phyloP scores from a whole-genome alignment of 1,140 invertebrate species.

The Littorina saxatilis region DNA sequence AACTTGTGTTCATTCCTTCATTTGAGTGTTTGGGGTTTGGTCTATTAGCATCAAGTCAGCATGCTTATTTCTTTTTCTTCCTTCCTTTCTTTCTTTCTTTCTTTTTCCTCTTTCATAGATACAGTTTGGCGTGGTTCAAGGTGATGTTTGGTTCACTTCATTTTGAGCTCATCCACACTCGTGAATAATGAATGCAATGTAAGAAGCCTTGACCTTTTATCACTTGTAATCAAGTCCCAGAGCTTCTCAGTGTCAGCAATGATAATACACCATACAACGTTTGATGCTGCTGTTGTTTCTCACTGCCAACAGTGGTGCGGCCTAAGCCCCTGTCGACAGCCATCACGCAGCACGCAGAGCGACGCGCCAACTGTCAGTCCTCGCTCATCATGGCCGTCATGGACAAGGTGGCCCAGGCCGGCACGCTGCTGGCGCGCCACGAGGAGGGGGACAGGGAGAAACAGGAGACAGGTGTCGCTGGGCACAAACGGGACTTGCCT shows the following conservation, averaged over 20 bases:
- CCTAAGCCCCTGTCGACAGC: conserved; percentile 73
- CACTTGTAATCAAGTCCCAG: too few species aligned
- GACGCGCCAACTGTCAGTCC: conserved; percentile 62
- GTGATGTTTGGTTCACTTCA: too few species aligned
- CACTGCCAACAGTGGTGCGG: conserved; percentile 52
- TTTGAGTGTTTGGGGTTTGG: conserved; percentile 41
- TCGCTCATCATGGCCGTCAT: conserved; percentile 66
- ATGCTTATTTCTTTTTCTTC: not conserved
- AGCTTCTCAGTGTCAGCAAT: too few species aligned
- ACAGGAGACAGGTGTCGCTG: not conserved
- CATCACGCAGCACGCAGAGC: conserved; percentile 57
- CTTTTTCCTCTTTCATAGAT: not conserved
- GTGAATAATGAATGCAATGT: too few species aligned
- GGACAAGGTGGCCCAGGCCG: conserved; percentile 66
- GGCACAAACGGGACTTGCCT: not conserved
- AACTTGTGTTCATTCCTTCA: conserved; percentile 21
- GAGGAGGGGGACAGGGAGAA: conserved; percentile 29
- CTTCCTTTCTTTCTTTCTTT: not conserved
- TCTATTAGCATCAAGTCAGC: not conserved
- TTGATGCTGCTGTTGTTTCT: not conserved
- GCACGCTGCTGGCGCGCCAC: conserved; percentile 16
- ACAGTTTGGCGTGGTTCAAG: too few species aligned
- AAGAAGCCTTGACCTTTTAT: too few species aligned
- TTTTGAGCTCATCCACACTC: too few species aligned
- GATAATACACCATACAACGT: too few species aligned